These are phyloP conservation scores for Cosmia pyralina DNA, from an alignment of 2,888 invertebrate genomes.

Conservation along the genomic window DNA sequence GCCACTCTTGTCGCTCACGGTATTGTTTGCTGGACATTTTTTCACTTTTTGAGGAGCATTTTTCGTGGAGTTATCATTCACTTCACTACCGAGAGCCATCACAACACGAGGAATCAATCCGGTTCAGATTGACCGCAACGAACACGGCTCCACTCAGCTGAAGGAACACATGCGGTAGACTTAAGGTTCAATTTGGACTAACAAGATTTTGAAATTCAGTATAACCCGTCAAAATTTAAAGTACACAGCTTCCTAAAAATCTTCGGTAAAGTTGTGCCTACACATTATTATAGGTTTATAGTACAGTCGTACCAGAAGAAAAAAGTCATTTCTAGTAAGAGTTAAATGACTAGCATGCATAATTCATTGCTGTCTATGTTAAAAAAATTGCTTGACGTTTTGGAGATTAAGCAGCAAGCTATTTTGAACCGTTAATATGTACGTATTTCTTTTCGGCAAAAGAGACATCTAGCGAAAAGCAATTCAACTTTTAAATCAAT, in stretches of 20 bases:
- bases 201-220: constrained; percentile 66
- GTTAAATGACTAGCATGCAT: not conserved
- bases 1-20: constrained; percentile 84
- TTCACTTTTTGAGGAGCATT: constrained; percentile 88
- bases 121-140: constrained; percentile 87
- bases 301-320: constrained; percentile 48
- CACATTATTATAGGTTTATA: constrained; percentile 61
- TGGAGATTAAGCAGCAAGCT: constrained; percentile 29
- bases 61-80: constrained; percentile 89
- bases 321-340: not conserved
- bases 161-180: constrained; percentile 88
- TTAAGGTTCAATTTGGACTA: constrained; percentile 88
- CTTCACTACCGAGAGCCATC: constrained; percentile 91
- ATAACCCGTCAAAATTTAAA: constrained; percentile 64
- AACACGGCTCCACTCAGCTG: constrained; percentile 89
- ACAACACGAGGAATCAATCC: constrained; percentile 90
- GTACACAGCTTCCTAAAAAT: constrained; percentile 39
- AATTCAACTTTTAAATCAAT: constrained; percentile 54
- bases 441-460: not conserved
- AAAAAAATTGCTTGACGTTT: not conserved
- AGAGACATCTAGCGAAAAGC: constrained; percentile 60
- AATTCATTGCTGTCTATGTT: constrained; percentile 34
- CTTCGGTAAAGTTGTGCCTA: constrained; percentile 31
- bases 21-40: constrained; percentile 85
- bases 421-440: not conserved